Base-by-base conservation (phyloP, 2,113 vertebrate genomes). In the Oreamnos americanus region DNA sequence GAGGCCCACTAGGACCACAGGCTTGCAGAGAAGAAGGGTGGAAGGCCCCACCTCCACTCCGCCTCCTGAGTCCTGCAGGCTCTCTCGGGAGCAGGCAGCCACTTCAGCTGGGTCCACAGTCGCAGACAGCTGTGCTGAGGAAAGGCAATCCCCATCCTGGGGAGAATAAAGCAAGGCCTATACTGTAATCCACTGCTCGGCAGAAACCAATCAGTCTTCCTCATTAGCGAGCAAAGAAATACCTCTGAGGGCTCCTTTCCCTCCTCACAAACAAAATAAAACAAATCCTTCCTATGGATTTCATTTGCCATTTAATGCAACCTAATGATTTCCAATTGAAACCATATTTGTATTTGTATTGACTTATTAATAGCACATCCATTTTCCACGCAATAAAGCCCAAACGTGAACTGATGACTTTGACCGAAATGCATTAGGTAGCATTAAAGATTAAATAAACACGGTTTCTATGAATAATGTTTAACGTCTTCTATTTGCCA, bases 361-460 rank as follows among this genome's bases (percentile, higher is more conserved):
- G 97, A 98, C 97, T 97, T 96, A 98, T 98, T 97, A 98, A 98
- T 97, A 97, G 90, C 97, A 97, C 96, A 96, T 96, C 97, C 94
- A 97, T 97, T 98, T 98, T 96, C 97, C 96, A 96, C 90, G 84
- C 97, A 97, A 97, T 97, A 98, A 98, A 98, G 90, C 83, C 92
- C 87, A 87, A 90, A 58, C 79, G 33, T 87, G 95, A 93, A 96
- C 97, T 74, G 71, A 91, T 87, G 94, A 92, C 95, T 98, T 95
- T 95, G 96, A 97, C 94, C 30, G 5, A 98, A 97, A 97, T 90
- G 92, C 98, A 97, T 98, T 98, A 97, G 98, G 95, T 96, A 95
- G 96, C 97, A 98, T 97, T 98, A 97, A 98, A 98, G 97, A 97
- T 96, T 97, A 97, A 98, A 97, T 97, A 97, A 98, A 97, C 98